Conservation (phyloP, 2,797 vertebrate species). For the Xenentodon cancila region DNA sequence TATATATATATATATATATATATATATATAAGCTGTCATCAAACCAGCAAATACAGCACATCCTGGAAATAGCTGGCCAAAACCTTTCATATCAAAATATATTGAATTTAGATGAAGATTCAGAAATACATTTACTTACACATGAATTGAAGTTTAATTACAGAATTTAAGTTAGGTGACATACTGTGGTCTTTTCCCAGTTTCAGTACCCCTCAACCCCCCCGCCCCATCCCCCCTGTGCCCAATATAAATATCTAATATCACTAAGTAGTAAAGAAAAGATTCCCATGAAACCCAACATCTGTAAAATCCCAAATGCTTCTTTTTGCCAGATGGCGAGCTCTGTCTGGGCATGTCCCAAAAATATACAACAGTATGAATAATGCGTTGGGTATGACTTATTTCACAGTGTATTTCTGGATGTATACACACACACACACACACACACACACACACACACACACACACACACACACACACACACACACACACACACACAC, state of each 20-base stretch:
- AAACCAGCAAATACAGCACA: conserved; percentile 46
- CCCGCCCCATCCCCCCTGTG: neutral
- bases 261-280: conserved; percentile 64
- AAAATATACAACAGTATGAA: conserved; percentile 74
- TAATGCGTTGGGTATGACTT: conserved; percentile 67
- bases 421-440: conserved; percentile 36
- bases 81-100: conserved; percentile 73
- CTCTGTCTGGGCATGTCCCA: conserved; percentile 52
- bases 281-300: conserved; percentile 52
- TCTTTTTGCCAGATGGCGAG: conserved; percentile 54
- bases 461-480: neutral
- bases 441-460: conserved; percentile 4
- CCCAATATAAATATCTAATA: conserved; percentile 78
- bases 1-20: conserved; percentile 2
- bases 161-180: conserved; percentile 69
- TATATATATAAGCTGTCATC: conserved; percentile 23
- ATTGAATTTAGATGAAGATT: conserved; percentile 65
- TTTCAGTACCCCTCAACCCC: conserved; percentile 36
- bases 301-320: conserved; percentile 63
- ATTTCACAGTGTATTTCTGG: conserved; percentile 78
- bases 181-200: conserved; percentile 38
- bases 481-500: conserved; percentile 6
- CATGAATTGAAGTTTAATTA: conserved; percentile 72
- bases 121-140: conserved; percentile 74
- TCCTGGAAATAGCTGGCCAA: conserved; percentile 39